These are phyloP conservation scores for Diploptera punctata DNA, from an alignment of 2,888 invertebrate genomes.

Conservation along the genomic window DNA sequence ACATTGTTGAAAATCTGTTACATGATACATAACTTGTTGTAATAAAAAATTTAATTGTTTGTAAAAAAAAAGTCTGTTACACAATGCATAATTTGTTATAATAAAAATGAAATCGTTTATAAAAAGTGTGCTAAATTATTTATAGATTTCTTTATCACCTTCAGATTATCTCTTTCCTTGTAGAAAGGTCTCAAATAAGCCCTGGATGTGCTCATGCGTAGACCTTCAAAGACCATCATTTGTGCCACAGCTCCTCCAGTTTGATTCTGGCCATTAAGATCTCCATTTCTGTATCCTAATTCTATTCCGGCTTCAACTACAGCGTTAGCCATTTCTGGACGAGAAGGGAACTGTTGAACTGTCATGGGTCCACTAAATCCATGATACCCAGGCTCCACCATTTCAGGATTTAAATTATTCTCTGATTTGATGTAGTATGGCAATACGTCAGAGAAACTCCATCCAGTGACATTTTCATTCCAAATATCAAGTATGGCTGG, in stretches of 20 bases:
- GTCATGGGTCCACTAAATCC: conserved; percentile 52
- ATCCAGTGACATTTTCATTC: conserved; percentile 63
- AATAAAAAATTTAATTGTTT: neutral
- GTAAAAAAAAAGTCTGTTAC: neutral
- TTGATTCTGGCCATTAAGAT: conserved; percentile 50
- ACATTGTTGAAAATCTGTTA: neutral
- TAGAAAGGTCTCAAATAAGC: conserved; percentile 57
- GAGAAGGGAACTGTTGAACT: conserved; percentile 54
- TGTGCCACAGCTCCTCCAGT: conserved; percentile 43
- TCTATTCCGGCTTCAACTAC: conserved; percentile 53
- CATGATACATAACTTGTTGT: neutral
- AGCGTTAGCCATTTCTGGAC: conserved; percentile 51
- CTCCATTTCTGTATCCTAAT: conserved; percentile 53
- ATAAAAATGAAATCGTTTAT: too few relatives aligned
- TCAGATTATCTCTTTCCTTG: conserved; percentile 15
- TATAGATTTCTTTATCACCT: too few relatives aligned
- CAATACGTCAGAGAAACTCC: conserved; percentile 55
- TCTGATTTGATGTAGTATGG: conserved; percentile 54
- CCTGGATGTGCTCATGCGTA: conserved; percentile 57
- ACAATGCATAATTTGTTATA: conserved; percentile 46
- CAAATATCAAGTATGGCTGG: conserved; percentile 75
- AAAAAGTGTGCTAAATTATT: too few relatives aligned
- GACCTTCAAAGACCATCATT: conserved; percentile 47
- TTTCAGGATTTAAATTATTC: conserved; percentile 45
- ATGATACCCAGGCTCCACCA: conserved; percentile 50